Percentiles rank a stretch among this genome's conserved stretches.
These are phyloP conservation scores for Brienomyrus brachyistius DNA, from an alignment of 2,113 vertebrate species.

Conservation along the genomic window DNA sequence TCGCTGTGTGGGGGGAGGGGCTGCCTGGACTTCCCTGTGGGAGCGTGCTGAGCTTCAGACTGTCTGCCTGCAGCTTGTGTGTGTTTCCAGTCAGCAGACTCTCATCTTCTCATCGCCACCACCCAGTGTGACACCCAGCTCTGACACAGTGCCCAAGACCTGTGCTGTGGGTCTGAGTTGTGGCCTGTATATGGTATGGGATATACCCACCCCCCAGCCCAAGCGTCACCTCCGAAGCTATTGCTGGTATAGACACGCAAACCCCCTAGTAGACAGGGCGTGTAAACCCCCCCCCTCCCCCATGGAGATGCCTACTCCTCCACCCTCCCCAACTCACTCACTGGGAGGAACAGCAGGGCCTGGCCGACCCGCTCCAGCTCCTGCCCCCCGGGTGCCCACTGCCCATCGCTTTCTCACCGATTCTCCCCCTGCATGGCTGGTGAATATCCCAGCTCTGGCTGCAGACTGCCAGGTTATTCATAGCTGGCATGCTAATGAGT, in stretches of 20 bases:
- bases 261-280: neutral
- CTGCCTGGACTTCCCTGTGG: neutral
- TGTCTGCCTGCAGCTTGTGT: neutral
- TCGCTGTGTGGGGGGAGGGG: neutral
- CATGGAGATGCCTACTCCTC: neutral
- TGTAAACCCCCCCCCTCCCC: neutral
- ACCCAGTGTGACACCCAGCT: slow-evolving; percentile 15
- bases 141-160: neutral
- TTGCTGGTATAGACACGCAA: neutral
- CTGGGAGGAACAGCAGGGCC: neutral
- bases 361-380: neutral
- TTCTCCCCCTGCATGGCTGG: neutral
- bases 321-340: neutral
- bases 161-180: neutral
- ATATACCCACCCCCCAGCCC: neutral
- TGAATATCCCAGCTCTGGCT: slow-evolving; percentile 23
- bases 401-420: neutral
- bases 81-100: slow-evolving; percentile 21
- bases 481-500: slow-evolving; percentile 33
- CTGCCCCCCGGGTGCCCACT: neutral
- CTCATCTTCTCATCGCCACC: neutral
- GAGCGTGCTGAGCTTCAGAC: neutral
- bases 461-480: slow-evolving; percentile 23
- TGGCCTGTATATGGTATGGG: neutral
- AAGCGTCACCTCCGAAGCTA: neutral